phyloP scores from a whole-genome alignment of 2,888 invertebrate genomes.

The Eilema depressum region DNA sequence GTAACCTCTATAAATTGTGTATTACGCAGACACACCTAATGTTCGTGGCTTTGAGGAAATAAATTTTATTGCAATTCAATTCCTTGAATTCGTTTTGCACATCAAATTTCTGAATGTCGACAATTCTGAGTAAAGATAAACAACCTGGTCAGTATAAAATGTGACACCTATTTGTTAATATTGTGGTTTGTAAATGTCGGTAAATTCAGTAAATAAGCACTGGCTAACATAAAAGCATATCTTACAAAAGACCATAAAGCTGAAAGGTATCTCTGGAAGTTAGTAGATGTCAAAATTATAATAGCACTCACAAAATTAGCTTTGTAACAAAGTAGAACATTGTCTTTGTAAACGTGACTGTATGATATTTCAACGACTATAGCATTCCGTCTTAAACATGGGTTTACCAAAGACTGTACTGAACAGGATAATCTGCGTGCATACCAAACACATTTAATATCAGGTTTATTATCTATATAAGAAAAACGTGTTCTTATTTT shows the following conservation, averaged over 20 bases:
- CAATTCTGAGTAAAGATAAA: conserved; percentile 1
- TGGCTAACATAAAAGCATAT: neutral
- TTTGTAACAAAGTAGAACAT: conserved; percentile 24
- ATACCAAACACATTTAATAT: conserved; percentile 21
- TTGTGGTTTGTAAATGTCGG: neutral
- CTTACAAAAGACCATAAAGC: neutral
- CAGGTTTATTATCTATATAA: conserved; percentile 30
- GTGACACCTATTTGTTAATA: conserved; percentile 9
- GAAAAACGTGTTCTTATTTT: conserved; percentile 40
- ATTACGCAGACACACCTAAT: neutral
- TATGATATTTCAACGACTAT: conserved; percentile 22
- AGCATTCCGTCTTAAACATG: neutral
- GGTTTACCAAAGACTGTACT: conserved; percentile 4
- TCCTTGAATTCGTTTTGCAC: conserved; percentile 5
- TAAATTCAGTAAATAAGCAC: conserved; percentile 8
- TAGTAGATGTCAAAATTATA: conserved; percentile 27
- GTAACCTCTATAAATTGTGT: neutral
- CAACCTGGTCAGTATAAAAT: conserved; percentile 6
- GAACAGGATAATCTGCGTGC: conserved; percentile 17
- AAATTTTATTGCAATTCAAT: neutral
- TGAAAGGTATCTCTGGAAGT: conserved; percentile 8
- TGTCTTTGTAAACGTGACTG: conserved; percentile 10
- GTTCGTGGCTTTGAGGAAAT: neutral
- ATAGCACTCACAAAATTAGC: conserved; percentile 15
- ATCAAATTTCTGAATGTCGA: neutral